Percentiles rank a stretch among this genome's conserved stretches.
phyloP scores from a whole-genome alignment of 2,113 vertebrate species.

The Halichoerus grypus region DNA sequence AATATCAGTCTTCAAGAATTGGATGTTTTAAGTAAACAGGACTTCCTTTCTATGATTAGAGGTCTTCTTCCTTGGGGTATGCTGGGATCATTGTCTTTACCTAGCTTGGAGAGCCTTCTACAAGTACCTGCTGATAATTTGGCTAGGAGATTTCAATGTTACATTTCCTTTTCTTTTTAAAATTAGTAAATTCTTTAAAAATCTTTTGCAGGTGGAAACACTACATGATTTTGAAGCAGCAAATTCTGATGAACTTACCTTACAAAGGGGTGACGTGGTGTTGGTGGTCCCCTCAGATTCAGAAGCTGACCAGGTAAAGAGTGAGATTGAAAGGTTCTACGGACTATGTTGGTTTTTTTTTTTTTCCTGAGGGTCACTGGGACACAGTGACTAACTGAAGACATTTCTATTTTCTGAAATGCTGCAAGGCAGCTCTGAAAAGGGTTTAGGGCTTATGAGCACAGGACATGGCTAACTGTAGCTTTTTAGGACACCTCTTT shows the following conservation, averaged over 20 bases:
- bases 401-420: background rate
- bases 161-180: background rate
- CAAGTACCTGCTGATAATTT: background rate
- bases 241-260: constrained; percentile 95
- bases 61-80: background rate
- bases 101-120: background rate
- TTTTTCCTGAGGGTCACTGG: background rate
- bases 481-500: background rate
- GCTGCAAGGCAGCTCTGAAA: background rate
- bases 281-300: constrained; percentile 93
- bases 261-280: constrained; percentile 94
- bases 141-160: background rate
- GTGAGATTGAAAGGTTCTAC: background rate
- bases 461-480: background rate
- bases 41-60: background rate
- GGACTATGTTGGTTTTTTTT: fast-evolving
- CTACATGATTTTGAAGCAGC: constrained; percentile 98
- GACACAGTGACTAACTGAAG: background rate
- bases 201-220: constrained; percentile 92
- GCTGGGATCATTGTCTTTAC: background rate
- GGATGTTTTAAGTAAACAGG: background rate
- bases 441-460: background rate
- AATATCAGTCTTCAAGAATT: background rate
- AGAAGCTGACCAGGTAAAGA: constrained; percentile 95
- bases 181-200: background rate